A percentile compares a stretch with the other conserved stretches of the same genome.
These are phyloP conservation scores for Lanius collurio DNA, from an alignment of 2,113 vertebrate genomes.

Conservation along the genomic window DNA sequence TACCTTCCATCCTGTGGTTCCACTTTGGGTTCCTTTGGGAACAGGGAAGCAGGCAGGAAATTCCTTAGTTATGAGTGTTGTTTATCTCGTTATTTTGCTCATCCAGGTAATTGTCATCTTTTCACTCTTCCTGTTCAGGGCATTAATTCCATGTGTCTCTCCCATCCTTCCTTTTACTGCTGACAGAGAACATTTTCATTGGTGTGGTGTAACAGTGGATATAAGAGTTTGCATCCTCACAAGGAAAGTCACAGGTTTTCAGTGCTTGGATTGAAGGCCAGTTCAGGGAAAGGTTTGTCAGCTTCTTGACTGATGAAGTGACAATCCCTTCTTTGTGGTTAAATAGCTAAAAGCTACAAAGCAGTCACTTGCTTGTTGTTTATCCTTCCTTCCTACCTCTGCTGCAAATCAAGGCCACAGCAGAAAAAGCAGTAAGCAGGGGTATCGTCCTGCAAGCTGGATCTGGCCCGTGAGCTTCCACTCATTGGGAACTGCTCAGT, in stretches of 20 bases:
- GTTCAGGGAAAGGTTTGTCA: neutral
- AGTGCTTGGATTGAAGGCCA: neutral
- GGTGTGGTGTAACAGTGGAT: neutral
- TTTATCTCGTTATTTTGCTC: conserved; percentile 22
- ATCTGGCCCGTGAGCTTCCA: neutral
- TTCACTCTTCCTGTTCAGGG: conserved; percentile 22
- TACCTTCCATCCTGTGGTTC: neutral
- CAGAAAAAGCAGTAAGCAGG: neutral
- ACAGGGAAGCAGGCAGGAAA: conserved; percentile 30
- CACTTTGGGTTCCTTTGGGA: conserved; percentile 3
- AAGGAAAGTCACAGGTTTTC: neutral
- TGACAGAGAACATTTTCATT: neutral
- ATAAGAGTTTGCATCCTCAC: neutral
- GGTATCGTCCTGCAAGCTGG: neutral
- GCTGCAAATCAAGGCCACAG: neutral
- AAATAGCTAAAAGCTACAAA: neutral
- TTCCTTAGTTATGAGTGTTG: conserved; percentile 22
- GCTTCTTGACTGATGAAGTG: neutral
- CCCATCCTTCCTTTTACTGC: neutral
- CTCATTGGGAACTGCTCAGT: fast-evolving
- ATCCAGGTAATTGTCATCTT: conserved; percentile 8
- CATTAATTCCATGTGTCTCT: neutral
- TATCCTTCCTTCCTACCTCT: neutral
- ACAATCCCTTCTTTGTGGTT: neutral
- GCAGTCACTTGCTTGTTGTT: neutral